Evolutionary conservation across 1,140 invertebrate genomes (phyloP), one percentile per base, ranked within the genome.

Genomic region (Macrosteles quadrilineatus): DNA sequence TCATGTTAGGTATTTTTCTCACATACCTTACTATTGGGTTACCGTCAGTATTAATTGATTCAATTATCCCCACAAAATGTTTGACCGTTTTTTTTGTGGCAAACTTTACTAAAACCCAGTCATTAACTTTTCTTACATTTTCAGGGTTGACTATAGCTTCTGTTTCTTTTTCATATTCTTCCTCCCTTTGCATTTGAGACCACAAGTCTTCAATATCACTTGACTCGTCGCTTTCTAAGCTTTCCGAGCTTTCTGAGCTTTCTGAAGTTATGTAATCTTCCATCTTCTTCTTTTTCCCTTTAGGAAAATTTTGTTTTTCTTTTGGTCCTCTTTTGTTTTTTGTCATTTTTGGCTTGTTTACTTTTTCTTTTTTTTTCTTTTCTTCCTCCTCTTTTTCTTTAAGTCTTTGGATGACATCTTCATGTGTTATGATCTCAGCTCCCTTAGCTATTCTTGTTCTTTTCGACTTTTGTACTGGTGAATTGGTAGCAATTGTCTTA

Each of bases 381-480:
- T 55, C 50, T 55, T 55, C 50, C 19, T 21, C 50, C 50, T 55
- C 50, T 55, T 55, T 55, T 11, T 65, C 31, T 36, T 36, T 40
- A 65, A 65, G 63, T 30, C 30, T 65, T 65, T 32, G 30, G 30
- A 65, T 31, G 36, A 65, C 63, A 31, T 65, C 27, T 65, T 65
- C 36, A 65, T 31, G 30, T 32, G 63, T 65, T 36, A 65, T 65
- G 14, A 65, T 31, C 31, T 65, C 63, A 36, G 63, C 63, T 65
- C 63, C 25, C 36, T 31, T n/a, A 25, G 63, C 63, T 31, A 65
- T 40, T 65, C 36, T 65, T 65, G 30, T 65, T 40, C 17, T 65
- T 31, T 32, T 65, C 36, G 36, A 25, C 19, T 36, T 36, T 65
- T 65, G 31, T 36, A 40, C 31, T 65, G 63, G 63, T 65, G 63